Percentiles rank a stretch among this genome's conserved stretches.
Evolutionary conservation across 2,113 vertebrate species (phyloP).

Genomic region (Colius striatus): DNA sequence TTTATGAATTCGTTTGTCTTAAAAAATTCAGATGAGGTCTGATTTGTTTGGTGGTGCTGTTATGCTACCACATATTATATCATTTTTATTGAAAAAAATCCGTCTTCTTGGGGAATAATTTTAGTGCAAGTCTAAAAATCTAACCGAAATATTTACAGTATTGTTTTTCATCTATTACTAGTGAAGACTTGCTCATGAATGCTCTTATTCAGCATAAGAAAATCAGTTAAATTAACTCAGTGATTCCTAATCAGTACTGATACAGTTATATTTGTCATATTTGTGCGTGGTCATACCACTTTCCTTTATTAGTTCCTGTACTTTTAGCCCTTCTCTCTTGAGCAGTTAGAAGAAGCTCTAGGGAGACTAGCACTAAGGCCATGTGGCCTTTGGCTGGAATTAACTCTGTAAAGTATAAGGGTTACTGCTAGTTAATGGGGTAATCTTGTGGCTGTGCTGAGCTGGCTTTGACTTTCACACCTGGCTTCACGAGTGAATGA

Average conservation of each 20-base stretch:
- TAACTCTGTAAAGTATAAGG: background rate
- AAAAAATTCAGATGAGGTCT: background rate
- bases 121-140: background rate
- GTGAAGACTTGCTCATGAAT: background rate
- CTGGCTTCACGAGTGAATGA: background rate
- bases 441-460: background rate
- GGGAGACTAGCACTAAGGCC: background rate
- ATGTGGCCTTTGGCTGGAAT: background rate
- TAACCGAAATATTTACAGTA: background rate
- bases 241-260: background rate
- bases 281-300: background rate
- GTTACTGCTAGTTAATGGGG: background rate
- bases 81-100: background rate
- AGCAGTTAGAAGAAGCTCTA: background rate
- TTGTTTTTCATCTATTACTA: background rate
- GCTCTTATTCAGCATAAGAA: background rate
- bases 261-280: background rate
- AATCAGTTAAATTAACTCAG: background rate
- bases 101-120: background rate
- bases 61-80: background rate
- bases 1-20: background rate
- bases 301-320: background rate
- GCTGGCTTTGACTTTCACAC: conserved; percentile 12
- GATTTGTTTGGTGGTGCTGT: background rate
- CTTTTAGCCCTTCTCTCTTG: background rate